phyloP scores from a whole-genome alignment of 2,888 invertebrate genomes.

The Mylabris sibirica region DNA sequence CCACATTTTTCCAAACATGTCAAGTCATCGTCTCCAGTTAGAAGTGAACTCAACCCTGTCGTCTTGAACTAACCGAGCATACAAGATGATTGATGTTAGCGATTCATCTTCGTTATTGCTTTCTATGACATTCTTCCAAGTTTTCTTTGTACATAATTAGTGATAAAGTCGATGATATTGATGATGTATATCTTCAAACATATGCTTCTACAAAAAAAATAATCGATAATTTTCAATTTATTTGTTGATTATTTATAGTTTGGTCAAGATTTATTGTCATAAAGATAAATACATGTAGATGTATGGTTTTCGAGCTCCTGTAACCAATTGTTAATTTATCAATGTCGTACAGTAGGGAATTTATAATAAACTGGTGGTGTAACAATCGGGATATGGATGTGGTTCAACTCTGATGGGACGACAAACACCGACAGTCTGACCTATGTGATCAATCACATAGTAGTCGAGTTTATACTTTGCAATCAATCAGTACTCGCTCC shows the following conservation, averaged over 20 bases:
- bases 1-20: not conserved
- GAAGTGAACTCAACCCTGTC: slow-evolving; percentile 28
- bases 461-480: slow-evolving; percentile 50
- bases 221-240: slow-evolving; percentile 6
- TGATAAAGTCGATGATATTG: slow-evolving; percentile 14
- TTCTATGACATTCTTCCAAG: slow-evolving; percentile 57
- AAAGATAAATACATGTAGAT: slow-evolving; percentile 18
- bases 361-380: slow-evolving; percentile 48
- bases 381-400: slow-evolving; percentile 47
- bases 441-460: slow-evolving; percentile 56
- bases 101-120: slow-evolving; percentile 62
- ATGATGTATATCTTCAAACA: slow-evolving; percentile 11
- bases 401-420: slow-evolving; percentile 43
- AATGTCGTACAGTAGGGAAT: slow-evolving; percentile 50
- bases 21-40: slow-evolving; percentile 27
- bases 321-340: slow-evolving; percentile 49
- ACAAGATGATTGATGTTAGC: slow-evolving; percentile 61
- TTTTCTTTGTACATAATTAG: slow-evolving; percentile 57
- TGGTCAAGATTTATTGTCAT: slow-evolving; percentile 19
- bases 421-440: slow-evolving; percentile 41
- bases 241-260: slow-evolving; percentile 8
- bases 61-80: slow-evolving; percentile 38
- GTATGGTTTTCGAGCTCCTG: slow-evolving; percentile 18
- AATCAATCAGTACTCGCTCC: slow-evolving; percentile 53
- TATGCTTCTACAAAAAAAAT: not conserved